These are phyloP conservation scores for Aquatica leii DNA, from an alignment of 2,888 invertebrate genomes.

Conservation along the genomic window DNA sequence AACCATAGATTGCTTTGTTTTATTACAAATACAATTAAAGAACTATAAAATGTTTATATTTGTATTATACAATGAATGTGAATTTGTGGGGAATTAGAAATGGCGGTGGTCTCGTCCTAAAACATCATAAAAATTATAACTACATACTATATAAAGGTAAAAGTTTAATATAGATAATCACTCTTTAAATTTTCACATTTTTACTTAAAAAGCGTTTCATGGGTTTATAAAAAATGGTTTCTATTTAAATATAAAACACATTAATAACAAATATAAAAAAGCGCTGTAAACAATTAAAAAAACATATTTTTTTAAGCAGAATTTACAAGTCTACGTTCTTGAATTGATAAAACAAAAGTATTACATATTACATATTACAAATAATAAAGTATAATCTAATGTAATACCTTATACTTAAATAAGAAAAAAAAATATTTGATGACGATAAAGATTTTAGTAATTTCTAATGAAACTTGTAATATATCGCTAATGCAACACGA, in stretches of 20 bases:
- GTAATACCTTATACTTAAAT: constrained; percentile 10
- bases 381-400: constrained; percentile 4
- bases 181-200: constrained; percentile 41
- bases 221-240: neutral
- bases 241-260: no score
- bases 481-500: neutral
- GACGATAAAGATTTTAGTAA: neutral
- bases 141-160: constrained; percentile 41
- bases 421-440: neutral
- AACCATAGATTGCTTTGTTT: constrained; percentile 38
- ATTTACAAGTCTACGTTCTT: neutral
- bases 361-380: neutral
- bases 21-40: constrained; percentile 42
- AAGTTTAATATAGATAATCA: constrained; percentile 41
- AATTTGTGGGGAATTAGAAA: constrained; percentile 20
- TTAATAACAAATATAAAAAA: no score
- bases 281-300: no score
- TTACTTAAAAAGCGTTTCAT: constrained; percentile 14
- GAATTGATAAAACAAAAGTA: neutral
- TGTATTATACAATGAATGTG: constrained; percentile 43
- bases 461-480: no score
- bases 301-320: no score
- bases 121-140: constrained; percentile 43
- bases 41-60: constrained; percentile 47
- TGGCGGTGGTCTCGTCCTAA: constrained; percentile 43